Evolutionary conservation across 2,888 invertebrate species (phyloP).

Genomic region (Rhogogaster chlorosoma): DNA sequence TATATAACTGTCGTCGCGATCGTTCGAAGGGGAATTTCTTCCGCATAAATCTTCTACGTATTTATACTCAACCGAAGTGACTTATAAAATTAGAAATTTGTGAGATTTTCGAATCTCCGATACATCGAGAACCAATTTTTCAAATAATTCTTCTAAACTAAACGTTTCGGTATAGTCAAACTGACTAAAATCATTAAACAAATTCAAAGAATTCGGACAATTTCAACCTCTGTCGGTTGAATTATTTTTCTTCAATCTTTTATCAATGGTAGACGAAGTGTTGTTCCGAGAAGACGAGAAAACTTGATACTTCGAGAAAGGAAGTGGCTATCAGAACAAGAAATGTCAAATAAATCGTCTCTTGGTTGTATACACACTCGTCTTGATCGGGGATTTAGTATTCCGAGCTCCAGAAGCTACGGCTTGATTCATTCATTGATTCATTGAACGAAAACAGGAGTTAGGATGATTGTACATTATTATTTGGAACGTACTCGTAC

Average conservation of each 20-base stretch:
- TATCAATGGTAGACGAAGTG: not conserved
- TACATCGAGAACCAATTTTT: not conserved
- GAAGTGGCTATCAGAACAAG: not conserved
- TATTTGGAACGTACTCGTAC: not conserved
- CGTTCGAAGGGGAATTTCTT: not conserved
- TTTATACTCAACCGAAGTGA: not conserved
- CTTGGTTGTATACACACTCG: too few species aligned
- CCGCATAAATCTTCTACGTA: not conserved
- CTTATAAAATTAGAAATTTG: not conserved
- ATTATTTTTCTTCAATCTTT: not conserved
- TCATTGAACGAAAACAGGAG: not conserved
- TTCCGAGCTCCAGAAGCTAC: not conserved
- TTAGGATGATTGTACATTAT: not conserved
- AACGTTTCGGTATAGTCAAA: not conserved
- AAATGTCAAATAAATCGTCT: not conserved
- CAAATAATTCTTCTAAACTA: not conserved
- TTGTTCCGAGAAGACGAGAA: not conserved
- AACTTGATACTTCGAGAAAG: not conserved
- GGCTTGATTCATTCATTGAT: not conserved
- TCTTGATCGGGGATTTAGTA: not conserved
- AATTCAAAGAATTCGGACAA: not conserved
- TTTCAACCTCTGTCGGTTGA: not conserved
- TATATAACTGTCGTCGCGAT: not conserved
- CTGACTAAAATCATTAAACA: not conserved
- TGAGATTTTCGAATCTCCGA: not conserved